These are phyloP conservation scores for Ptycholaimellus sp. DNA, from an alignment of 2,888 invertebrate species.

Conservation along the genomic window DNA sequence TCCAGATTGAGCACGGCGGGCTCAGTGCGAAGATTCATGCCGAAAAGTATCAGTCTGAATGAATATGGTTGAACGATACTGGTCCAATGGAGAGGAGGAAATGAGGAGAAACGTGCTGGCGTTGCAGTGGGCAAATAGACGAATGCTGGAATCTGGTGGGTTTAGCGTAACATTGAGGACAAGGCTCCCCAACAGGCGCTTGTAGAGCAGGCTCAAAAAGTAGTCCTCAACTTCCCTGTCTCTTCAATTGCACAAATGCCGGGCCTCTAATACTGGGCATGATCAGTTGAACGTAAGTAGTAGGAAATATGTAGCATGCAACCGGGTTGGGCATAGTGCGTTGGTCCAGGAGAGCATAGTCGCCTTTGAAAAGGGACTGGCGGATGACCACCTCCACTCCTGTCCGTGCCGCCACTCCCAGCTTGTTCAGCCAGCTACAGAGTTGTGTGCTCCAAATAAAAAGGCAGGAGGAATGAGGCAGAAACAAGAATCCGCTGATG, in stretches of 20 bases:
- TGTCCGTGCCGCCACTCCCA: not conserved
- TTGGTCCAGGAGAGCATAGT: not conserved
- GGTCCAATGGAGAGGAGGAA: not conserved
- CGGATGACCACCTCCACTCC: not conserved
- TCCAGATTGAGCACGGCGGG: too few relatives aligned
- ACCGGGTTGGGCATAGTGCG: not conserved
- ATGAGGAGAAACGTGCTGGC: not conserved
- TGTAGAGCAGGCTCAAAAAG: not conserved
- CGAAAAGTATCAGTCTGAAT: too few relatives aligned
- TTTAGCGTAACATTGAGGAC: not conserved
- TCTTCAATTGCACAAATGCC: not conserved
- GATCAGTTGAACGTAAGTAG: too few relatives aligned
- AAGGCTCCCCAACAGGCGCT: not conserved
- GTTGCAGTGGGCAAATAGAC: not conserved
- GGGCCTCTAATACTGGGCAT: not conserved
- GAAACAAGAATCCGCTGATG: constrained; percentile 6
- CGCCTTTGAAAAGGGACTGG: not conserved
- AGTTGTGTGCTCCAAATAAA: too few relatives aligned
- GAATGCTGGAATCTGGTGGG: not conserved
- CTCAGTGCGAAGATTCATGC: too few relatives aligned
- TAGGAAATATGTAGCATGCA: too few relatives aligned
- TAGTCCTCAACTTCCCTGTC: not conserved
- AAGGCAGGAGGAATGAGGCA: too few relatives aligned
- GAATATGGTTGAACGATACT: too few relatives aligned
- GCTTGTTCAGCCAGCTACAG: not conserved